These are phyloP conservation scores for Picus viridis DNA, from an alignment of 2,797 vertebrate genomes.

Conservation along the genomic window DNA sequence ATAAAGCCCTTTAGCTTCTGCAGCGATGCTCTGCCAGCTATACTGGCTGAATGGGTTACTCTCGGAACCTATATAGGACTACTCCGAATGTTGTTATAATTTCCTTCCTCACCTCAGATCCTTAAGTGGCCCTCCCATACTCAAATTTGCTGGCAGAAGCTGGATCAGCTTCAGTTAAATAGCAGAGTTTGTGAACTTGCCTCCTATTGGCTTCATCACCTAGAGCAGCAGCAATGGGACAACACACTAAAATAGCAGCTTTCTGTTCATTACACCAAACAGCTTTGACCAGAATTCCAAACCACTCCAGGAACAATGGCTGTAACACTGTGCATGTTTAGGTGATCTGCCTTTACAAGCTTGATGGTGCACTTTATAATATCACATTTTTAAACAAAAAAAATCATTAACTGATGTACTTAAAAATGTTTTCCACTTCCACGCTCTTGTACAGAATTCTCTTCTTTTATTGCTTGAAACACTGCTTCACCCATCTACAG, in stretches of 20 bases:
- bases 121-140: not conserved
- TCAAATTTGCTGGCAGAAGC: conserved; percentile 4
- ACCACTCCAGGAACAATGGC: fast-evolving
- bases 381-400: not conserved
- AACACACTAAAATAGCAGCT: not conserved
- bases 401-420: not conserved
- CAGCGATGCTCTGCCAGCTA: conserved; percentile 11
- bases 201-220: not conserved
- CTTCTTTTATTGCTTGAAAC: not conserved
- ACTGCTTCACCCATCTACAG: not conserved
- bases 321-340: not conserved
- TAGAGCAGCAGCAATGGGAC: not conserved
- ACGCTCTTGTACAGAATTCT: not conserved
- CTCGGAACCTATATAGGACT: not conserved
- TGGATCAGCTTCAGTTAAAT: not conserved
- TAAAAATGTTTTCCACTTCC: not conserved
- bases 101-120: conserved; percentile 36
- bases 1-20: not conserved
- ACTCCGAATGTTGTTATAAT: not conserved
- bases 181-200: not conserved
- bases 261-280: not conserved
- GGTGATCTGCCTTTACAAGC: not conserved
- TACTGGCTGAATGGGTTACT: not conserved
- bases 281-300: not conserved
- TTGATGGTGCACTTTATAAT: not conserved